Evolutionary conservation across 2,888 invertebrate species (phyloP), one percentile per base, ranked within the genome.

Genomic region (Thyatira batis): DNA sequence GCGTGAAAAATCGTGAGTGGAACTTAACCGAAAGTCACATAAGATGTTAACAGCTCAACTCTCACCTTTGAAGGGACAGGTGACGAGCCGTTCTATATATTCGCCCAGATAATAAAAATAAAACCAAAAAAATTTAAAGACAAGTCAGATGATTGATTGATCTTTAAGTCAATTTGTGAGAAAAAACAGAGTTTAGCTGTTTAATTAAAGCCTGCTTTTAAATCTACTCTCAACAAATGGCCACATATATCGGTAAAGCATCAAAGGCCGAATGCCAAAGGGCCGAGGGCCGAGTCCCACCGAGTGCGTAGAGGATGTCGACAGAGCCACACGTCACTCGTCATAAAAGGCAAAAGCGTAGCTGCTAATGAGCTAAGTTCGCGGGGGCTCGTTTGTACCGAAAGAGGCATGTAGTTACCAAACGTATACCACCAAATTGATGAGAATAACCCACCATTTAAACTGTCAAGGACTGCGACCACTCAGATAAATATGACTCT

Each of bases 331-430:
- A n/a, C 59, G 50, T 60, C 55, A 63, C 68, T 61, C 63, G 60
- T 69, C 75, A 73, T 73, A 67, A 73, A 70, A 65, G 71, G 39
- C 39, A 39, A 39, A 17, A 39, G 39, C 67, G 54, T 52, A 50
- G 64, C 66, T 58, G 68, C 72, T 78, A 80, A 80, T 76, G 76
- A 76, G 73, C 70, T 72, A 80, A 78, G 76, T 78, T 78, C 61
- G 54, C 55, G 65, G 63, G 59, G 58, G 56, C 52, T 50, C 39
- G 58, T 52, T 60, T 59, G 66, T 57, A 53, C 61, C 60, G 58
- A 60, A 55, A 54, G 30, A 52, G 58, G 58, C 54, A 64, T 45
- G 23, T 30, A 25, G 43, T 53, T 54, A 57, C 53, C 51, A 57
- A 45, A 21, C 50, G 45, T 52, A 45, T 56, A 61, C 54, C 45